Conservation (phyloP, 2,797 vertebrate species). For the Synanceia verrucosa region DNA sequence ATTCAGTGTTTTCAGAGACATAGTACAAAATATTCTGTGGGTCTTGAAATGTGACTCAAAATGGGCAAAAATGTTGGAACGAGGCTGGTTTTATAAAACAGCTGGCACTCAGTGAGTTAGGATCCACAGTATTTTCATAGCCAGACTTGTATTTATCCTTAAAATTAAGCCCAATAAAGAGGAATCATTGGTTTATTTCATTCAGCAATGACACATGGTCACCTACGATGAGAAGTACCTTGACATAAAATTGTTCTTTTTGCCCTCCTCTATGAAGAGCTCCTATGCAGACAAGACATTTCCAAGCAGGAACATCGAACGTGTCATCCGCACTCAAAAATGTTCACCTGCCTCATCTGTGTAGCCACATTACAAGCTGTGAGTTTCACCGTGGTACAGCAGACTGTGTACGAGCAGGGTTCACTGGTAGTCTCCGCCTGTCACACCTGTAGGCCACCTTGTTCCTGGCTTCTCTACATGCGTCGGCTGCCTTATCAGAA, state of each 20-base stretch:
- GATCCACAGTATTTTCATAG: constrained; percentile 4
- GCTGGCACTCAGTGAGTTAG: too few relatives aligned
- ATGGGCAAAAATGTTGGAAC: too few relatives aligned
- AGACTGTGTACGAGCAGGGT: constrained; percentile 20
- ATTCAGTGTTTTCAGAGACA: too few relatives aligned
- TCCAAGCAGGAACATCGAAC: not conserved
- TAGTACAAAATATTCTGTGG: too few relatives aligned
- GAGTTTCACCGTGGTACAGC: not conserved
- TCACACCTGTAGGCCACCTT: constrained; percentile 32
- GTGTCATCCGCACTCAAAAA: not conserved
- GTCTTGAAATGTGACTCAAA: too few relatives aligned
- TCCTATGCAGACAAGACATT: not conserved
- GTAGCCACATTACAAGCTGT: constrained; percentile 7
- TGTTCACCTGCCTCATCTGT: constrained; percentile 1
- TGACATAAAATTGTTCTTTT: not conserved
- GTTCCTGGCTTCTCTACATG: not conserved
- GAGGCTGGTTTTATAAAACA: too few relatives aligned
- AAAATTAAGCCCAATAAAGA: not conserved
- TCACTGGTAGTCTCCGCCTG: constrained; percentile 17
- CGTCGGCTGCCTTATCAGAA: constrained; percentile 31
- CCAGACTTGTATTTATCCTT: constrained; percentile 26
- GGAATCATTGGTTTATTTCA: constrained; percentile 5
- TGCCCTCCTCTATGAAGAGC: not conserved
- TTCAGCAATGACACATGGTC: not conserved
- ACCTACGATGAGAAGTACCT: not conserved